Evolutionary conservation across 2,113 vertebrate genomes (phyloP).

Genomic region (Coreoperca whiteheadi): DNA sequence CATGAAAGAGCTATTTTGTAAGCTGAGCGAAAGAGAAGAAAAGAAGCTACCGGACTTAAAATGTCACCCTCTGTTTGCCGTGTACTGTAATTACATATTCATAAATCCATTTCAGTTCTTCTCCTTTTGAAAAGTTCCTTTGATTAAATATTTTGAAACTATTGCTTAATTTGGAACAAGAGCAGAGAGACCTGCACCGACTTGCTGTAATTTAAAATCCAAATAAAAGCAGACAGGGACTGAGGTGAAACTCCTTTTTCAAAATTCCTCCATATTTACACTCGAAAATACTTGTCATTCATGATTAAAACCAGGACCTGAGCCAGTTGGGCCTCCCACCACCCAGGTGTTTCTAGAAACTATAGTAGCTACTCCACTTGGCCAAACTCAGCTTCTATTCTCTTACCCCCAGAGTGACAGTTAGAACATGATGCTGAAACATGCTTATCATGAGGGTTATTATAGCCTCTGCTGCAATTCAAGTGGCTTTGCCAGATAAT

Average conservation of each 20-base stretch:
- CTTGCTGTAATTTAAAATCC: slow-evolving; percentile 52
- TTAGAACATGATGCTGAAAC: neutral
- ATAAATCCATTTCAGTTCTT: slow-evolving; percentile 39
- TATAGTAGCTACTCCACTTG: neutral
- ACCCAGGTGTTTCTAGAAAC: slow-evolving; percentile 29
- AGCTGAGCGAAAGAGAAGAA: slow-evolving; percentile 31
- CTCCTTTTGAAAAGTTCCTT: slow-evolving; percentile 32
- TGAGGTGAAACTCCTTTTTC: slow-evolving; percentile 19
- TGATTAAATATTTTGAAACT: slow-evolving; percentile 56
- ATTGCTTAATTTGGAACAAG: slow-evolving; percentile 56
- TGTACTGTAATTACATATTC: slow-evolving; percentile 25
- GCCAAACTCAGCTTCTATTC: slow-evolving; percentile 2
- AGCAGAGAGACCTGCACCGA: slow-evolving; percentile 46
- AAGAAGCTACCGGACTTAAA: slow-evolving; percentile 47
- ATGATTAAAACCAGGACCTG: slow-evolving; percentile 25
- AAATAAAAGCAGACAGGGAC: slow-evolving; percentile 37
- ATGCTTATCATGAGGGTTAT: slow-evolving; percentile 20
- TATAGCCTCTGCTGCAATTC: slow-evolving; percentile 35
- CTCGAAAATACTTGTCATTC: slow-evolving; percentile 16
- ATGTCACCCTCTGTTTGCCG: slow-evolving; percentile 3
- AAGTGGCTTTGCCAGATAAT: slow-evolving; percentile 39
- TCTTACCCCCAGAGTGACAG: neutral
- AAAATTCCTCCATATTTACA: slow-evolving; percentile 48
- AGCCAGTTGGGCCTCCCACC: slow-evolving; percentile 14
- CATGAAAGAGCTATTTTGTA: slow-evolving; percentile 40